Percentiles rank a stretch among this genome's conserved stretches.
phyloP scores from a whole-genome alignment of 2,113 vertebrate genomes.

The Machaerirhynchus nigripectus region DNA sequence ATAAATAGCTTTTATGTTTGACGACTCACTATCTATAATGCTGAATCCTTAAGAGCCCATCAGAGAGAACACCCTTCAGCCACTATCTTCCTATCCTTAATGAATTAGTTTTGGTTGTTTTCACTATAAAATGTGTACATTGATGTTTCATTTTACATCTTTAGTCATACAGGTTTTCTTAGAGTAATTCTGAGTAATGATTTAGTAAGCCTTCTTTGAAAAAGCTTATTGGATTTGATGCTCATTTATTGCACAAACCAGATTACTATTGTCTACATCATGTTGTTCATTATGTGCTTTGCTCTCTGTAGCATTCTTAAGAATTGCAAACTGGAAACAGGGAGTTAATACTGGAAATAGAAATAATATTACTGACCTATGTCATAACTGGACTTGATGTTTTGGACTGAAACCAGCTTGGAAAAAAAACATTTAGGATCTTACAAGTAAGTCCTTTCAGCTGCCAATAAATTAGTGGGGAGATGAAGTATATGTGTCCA shows the following conservation, averaged over 20 bases:
- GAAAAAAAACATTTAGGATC: background rate
- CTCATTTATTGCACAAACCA: background rate
- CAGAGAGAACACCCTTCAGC: background rate
- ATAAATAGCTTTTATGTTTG: background rate
- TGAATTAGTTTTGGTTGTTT: background rate
- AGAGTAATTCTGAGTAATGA: background rate
- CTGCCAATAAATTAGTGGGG: background rate
- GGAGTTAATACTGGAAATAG: background rate
- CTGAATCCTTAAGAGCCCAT: background rate
- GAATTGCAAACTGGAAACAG: background rate
- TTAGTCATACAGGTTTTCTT: background rate
- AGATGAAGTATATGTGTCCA: background rate
- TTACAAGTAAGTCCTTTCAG: background rate
- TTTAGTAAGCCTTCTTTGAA: background rate
- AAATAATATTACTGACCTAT: background rate
- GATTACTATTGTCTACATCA: background rate
- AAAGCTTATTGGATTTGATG: conserved; percentile 21
- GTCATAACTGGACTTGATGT: background rate
- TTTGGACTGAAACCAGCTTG: background rate
- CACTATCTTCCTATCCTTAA: background rate
- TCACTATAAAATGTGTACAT: background rate
- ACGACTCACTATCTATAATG: background rate
- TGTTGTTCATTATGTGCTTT: background rate
- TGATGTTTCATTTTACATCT: background rate
- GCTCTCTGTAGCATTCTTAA: background rate